These are phyloP conservation scores for Anticlea derivata DNA, from an alignment of 2,888 invertebrate species.

Conservation along the genomic window DNA sequence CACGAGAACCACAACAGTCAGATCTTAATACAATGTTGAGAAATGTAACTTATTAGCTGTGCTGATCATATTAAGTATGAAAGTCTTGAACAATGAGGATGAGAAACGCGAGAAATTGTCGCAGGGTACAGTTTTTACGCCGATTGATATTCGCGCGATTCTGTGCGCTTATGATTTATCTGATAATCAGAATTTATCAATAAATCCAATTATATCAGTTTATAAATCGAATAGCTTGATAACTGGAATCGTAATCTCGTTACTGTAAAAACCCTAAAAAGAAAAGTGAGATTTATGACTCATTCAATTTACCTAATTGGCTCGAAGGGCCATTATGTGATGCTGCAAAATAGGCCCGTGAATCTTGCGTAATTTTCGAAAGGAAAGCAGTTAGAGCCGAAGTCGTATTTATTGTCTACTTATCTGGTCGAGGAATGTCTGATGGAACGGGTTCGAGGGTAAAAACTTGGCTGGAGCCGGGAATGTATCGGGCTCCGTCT, in stretches of 20 bases:
- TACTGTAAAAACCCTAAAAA: slow-evolving; percentile 19
- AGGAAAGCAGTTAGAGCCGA: slow-evolving; percentile 60
- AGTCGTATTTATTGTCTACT: slow-evolving; percentile 69
- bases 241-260: slow-evolving; percentile 6
- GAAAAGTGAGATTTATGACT: slow-evolving; percentile 21
- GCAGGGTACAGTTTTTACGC: slow-evolving; percentile 56
- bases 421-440: slow-evolving; percentile 59
- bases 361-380: slow-evolving; percentile 42
- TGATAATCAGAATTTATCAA: slow-evolving; percentile 11
- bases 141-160: slow-evolving; percentile 26
- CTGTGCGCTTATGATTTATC: slow-evolving; percentile 30
- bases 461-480: slow-evolving; percentile 74
- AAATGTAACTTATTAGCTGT: slow-evolving; percentile 53
- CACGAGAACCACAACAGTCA: slow-evolving; percentile 54
- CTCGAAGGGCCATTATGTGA: slow-evolving; percentile 38
- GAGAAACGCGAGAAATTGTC: slow-evolving; percentile 68
- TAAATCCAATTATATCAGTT: too few species aligned
- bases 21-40: slow-evolving; percentile 66
- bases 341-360: slow-evolving; percentile 38
- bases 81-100: slow-evolving; percentile 75
- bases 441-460: slow-evolving; percentile 68
- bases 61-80: slow-evolving; percentile 61
- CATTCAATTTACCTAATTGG: slow-evolving; percentile 43
- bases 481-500: slow-evolving; percentile 72
- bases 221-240: background rate